Base-by-base conservation (phyloP, 2,797 vertebrate genomes). In the Pseudocheirus occidentalis region DNA sequence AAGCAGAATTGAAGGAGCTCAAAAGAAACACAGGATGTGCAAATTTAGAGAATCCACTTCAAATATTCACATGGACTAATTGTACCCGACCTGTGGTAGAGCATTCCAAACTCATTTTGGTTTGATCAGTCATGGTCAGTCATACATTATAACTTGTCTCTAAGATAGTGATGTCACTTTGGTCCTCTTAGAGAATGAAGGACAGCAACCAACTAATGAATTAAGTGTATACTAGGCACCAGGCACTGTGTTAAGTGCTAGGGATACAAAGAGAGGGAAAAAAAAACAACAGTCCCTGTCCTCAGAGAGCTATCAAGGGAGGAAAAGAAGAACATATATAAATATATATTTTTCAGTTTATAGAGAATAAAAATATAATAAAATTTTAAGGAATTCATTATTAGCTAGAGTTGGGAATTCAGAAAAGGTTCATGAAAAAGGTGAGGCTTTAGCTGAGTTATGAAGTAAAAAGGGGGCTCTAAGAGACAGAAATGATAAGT, bases 221-320 rank as follows among this genome's bases (percentile, higher is more conserved):
- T 27, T 57, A 7, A 57, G 56, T 6, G 10, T 27, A 28, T 89
- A 2, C n/a, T n/a, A n/a, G n/a, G n/a, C 56, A 56, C 52, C 0
- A n/a, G 90, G 34, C 62, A 92, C 52, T 91, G 55, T 95, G 93
- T 21, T 91, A 54, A 55, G 55, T 50, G 29, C 52, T 55, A 29
- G 54, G 93, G 34, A 55, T 29, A 87, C 0, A 16, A 2, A 94
- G 31, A 66, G 59, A 58, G 10, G 28, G 29, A 10, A 29, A 16
- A 94, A 93, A 96, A n/a, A 12, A 94, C 57, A 12, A 94, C 57
- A 94, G 28, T 29, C 55, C 12, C 66, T 90, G 0, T 0, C 91
- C 4, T 54, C 91, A 90, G 94, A 52, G 24, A 92, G 34, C 55
- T 56, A 10, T 29, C 27, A 16, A 46, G 66, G 13, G 31, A 53